Base-by-base conservation (phyloP, 2,113 vertebrate species). In the Vimba vimba region DNA sequence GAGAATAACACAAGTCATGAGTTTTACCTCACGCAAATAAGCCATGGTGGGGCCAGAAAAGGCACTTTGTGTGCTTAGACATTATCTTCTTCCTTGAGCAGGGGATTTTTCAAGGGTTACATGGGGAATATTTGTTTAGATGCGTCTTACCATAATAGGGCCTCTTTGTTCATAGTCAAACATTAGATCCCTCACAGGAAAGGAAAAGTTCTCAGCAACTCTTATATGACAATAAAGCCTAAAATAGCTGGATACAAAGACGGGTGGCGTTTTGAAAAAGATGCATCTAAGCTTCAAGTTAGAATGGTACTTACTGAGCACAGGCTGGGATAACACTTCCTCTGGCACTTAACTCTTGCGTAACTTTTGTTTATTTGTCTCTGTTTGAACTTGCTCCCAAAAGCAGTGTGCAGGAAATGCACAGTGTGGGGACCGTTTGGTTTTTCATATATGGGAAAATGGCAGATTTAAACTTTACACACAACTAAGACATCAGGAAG, bases 1-100 rank as follows among this genome's bases (percentile, higher is more conserved):
- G 88, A 90, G 86, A 85, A 88, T 92, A 93, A 93, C 88, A 89
- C 82, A 83, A 94, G 89, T 94, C 93, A 94, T 93, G 92, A 92
- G 94, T 78, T 87, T 88, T 68, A 84, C 84, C 64, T 88, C 55
- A 75, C 71, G 75, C 74, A 86, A 85, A 73, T 79, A 60, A 76
- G 39, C 68, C 86, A 81, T 25, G 21, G 47, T 85, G 39, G 39
- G 39, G 39, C 39, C 57, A 83, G 74, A 90, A 91, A 89, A 87
- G 83, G 25, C 52, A 8, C 69, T 57, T 86, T 89, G 86, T 89
- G 52, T 82, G 21, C 21, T 50, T 45, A 13, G 43, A 74, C 55
- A 76, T 59, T 62, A 83, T 78, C 62, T 78, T 25, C 39, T 39
- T 59, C 43, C 80, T 73, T 64, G 25, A 52, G 45, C 36, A 64